Evolutionary conservation across 2,797 vertebrate species (phyloP).

Genomic region (Podargus strigoides): DNA sequence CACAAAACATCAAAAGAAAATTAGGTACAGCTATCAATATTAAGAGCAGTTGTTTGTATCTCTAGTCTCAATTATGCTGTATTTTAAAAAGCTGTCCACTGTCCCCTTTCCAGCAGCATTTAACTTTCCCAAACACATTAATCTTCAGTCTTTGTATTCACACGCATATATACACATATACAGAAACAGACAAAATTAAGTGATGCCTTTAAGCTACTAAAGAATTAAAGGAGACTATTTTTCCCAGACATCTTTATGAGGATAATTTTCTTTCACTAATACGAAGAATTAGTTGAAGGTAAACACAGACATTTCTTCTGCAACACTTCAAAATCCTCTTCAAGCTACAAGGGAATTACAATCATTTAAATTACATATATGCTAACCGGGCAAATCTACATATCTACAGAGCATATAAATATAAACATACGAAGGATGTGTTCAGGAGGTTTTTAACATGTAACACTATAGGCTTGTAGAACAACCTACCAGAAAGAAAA

Average conservation of each 20-base stretch:
- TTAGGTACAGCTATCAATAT: neutral
- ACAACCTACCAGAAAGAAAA: constrained; percentile 14
- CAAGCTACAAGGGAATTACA: neutral
- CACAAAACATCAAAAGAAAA: neutral
- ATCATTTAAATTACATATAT: neutral
- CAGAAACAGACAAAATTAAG: neutral
- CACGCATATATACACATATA: neutral
- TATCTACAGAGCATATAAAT: neutral
- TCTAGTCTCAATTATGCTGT: neutral
- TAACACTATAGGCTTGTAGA: neutral
- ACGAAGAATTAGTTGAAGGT: neutral
- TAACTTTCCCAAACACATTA: neutral
- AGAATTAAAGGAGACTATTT: neutral
- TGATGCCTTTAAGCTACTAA: neutral
- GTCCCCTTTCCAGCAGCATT: neutral
- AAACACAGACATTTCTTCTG: neutral
- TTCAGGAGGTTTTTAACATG: neutral
- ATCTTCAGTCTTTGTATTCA: neutral
- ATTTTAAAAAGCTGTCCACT: neutral
- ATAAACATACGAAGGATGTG: neutral
- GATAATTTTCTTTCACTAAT: neutral
- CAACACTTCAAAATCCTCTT: neutral
- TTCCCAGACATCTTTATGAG: neutral
- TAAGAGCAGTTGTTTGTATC: neutral
- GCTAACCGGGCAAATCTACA: neutral